These are phyloP conservation scores for Diploscapter pachys DNA, from an alignment of 1,140 invertebrate species.

Conservation along the genomic window DNA sequence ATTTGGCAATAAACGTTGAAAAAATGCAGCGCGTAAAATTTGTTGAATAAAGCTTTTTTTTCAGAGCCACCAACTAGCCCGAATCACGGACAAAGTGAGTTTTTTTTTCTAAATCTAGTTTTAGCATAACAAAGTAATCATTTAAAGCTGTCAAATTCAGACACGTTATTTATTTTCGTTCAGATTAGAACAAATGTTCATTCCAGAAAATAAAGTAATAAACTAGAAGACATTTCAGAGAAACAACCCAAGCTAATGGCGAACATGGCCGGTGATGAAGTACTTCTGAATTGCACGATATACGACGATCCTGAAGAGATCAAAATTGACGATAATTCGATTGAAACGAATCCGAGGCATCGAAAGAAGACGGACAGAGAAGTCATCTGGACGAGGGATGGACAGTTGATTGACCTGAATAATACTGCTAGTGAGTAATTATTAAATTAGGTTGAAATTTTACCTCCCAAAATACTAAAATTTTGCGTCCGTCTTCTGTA, in stretches of 20 bases:
- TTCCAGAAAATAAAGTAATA: not conserved
- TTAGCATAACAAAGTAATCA: too few species aligned
- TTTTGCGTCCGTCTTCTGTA: not conserved
- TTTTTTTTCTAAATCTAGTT: too few species aligned
- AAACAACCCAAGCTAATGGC: conserved; percentile 35
- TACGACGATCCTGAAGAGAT: not conserved
- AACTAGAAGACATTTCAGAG: conserved; percentile 16
- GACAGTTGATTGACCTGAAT: conserved; percentile 27
- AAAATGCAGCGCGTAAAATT: too few species aligned
- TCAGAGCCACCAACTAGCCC: too few species aligned
- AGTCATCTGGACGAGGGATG: conserved; percentile 36
- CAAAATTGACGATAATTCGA: conserved; percentile 1
- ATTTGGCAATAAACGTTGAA: too few species aligned
- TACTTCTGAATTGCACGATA: conserved; percentile 37
- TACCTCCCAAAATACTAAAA: not conserved
- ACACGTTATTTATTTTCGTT: too few species aligned
- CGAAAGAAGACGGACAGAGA: conserved; percentile 19
- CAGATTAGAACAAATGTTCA: conserved; percentile 10
- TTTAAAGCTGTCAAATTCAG: too few species aligned
- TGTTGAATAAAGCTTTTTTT: too few species aligned
- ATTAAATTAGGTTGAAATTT: not conserved
- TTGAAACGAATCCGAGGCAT: not conserved
- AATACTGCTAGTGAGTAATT: conserved; percentile 29
- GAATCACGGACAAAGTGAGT: too few species aligned
- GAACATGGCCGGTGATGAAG: conserved; percentile 36